Conservation (phyloP, 2,113 vertebrate species). For the Bothrops jararaca region DNA sequence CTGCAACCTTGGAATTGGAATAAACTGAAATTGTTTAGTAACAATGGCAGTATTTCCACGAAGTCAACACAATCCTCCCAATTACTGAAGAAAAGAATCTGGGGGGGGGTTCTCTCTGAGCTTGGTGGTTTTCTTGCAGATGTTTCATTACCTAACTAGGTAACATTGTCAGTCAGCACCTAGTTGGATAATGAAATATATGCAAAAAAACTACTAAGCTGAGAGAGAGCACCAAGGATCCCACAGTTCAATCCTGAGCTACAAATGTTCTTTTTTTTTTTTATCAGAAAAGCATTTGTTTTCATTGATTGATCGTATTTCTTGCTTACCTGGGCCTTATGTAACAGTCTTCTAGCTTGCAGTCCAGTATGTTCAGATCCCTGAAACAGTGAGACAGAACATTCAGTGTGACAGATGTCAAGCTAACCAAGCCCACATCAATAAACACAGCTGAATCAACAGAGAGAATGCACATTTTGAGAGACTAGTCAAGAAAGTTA, state of each 20-base stretch:
- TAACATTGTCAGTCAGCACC: neutral
- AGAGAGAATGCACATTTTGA: slow-evolving; percentile 61
- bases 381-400: slow-evolving; percentile 76
- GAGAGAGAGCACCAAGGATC: neutral
- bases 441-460: slow-evolving; percentile 51
- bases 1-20: neutral
- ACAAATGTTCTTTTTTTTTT: neutral
- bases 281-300: neutral
- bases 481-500: slow-evolving; percentile 59
- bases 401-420: slow-evolving; percentile 60
- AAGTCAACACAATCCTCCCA: neutral
- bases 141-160: neutral
- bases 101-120: neutral
- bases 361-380: slow-evolving; percentile 53
- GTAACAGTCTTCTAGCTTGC: slow-evolving; percentile 55
- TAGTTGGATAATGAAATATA: neutral
- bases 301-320: neutral
- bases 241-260: neutral
- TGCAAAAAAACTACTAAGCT: neutral
- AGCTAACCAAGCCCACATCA: slow-evolving; percentile 45
- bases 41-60: rapidly evolving
- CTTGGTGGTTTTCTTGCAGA: neutral
- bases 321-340: slow-evolving; percentile 66
- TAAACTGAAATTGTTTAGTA: neutral
- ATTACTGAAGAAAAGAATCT: neutral